These are phyloP conservation scores for Calypte anna DNA, from an alignment of 2,113 vertebrate genomes.

Conservation along the genomic window DNA sequence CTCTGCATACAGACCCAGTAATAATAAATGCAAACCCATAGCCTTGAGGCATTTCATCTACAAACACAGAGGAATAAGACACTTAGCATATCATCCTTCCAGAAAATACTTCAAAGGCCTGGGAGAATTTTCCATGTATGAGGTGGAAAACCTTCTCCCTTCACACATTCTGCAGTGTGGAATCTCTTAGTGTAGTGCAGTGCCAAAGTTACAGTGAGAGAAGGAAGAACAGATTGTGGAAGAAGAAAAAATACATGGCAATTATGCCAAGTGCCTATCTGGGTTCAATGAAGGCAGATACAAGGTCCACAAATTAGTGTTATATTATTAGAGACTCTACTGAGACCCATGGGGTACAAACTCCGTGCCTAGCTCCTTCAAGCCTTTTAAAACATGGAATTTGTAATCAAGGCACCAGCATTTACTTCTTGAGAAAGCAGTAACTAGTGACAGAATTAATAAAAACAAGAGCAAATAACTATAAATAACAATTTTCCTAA, in stretches of 20 bases:
- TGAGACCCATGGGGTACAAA: rapidly evolving
- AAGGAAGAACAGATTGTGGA: background rate
- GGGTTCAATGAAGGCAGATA: background rate
- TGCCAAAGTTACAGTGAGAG: background rate
- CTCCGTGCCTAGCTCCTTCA: background rate
- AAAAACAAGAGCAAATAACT: background rate
- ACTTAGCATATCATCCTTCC: background rate
- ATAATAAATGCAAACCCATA: slow-evolving; percentile 34
- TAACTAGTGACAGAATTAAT: background rate
- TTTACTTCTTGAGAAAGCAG: background rate
- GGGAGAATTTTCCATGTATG: background rate
- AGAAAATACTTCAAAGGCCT: slow-evolving; percentile 5
- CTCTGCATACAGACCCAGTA: slow-evolving; percentile 5
- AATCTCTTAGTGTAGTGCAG: background rate
- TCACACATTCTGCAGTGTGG: background rate
- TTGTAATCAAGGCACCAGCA: background rate
- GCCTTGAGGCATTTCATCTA: background rate
- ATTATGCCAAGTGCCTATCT: background rate
- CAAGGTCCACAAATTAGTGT: background rate
- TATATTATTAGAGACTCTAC: background rate
- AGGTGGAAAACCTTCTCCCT: background rate
- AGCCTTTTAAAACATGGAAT: background rate
- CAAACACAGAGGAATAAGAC: background rate
- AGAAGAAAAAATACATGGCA: background rate
- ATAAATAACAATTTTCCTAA: background rate